Base-by-base conservation (phyloP, 2,888 invertebrate genomes). In the Flexamia atlantica region DNA sequence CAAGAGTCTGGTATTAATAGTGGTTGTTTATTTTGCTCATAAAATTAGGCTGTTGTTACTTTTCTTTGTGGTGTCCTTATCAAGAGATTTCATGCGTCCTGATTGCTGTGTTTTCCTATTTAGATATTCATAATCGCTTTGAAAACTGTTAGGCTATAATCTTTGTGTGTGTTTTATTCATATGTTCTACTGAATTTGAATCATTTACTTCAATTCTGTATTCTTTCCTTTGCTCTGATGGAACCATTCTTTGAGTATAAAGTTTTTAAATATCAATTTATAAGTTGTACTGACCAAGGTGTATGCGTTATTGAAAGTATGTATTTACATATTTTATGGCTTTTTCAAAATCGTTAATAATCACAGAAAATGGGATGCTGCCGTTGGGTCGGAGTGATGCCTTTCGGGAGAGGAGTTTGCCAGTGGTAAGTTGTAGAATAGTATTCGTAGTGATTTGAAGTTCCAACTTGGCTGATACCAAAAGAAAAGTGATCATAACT, bases 311-410 rank as follows among this genome's bases (percentile, higher is more conserved):
- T 57, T 57, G 7, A 46, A 46, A 46, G 14, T 9, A 14, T 46
- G 17, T 14, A 17, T 46, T 46, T 5, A 5, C 12, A 17, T 3
- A 46, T 46, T 64, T 1, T 30, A 14, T 64, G 28, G 28, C 5
- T 64, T n/a, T 64, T 64, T 64, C 64, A 64, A 64, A 64, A 64
- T 64, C 28, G 12, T 64, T 64, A 64, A 64, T 64, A 64, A 64
- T 64, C 64, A 64, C 64, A 64, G 64, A 64, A 12, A 53, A 57
- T 30, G 28, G 64, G 64, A 64, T 30, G 64, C 64, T 64, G 64
- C 30, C 30, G 30, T 3, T 64, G n/a, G n/a, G 64, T 30, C 64
- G 64, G 14, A n/a, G n/a, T 25, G 25, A 1, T 14, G 57, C 12
- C 28, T 14, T 17, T 14, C 28, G 28, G 2, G 25, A 17, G 17